Evolutionary conservation across 2,888 invertebrate species (phyloP), one percentile per base, ranked within the genome.

Genomic region (Coronaproctus castanopsis): DNA sequence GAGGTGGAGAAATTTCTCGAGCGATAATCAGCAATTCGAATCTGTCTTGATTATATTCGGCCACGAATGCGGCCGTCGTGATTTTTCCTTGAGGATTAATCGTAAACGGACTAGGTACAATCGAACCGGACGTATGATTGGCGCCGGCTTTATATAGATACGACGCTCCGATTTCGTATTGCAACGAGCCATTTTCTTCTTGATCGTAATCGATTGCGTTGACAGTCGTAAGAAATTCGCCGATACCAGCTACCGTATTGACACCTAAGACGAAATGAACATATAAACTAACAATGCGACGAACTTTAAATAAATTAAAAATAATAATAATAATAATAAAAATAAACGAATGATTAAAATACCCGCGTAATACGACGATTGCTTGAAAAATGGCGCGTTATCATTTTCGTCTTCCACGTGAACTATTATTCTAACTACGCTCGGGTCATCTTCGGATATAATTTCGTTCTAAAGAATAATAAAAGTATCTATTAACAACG

Each of bases 31-130:
- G 86, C 57, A 91, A 75, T 60, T 87, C 80, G 69, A 92, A 92
- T 54, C 88, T 75, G 68, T 90, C 87, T 67, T 90, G 88, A 68
- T 87, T 87, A 71, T 90, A 91, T 69, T 91, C 89, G 0, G 87
- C 83, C 80, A 91, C 83, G 67, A 85, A 84, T 24, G 83, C 80
- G 0, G 87, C 83, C 0, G 90, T 89, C 61, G 78, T 77, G 24
- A 88, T 72, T 71, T 78, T 73, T 65, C 87, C 87, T 65, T 79
- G 79, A 57, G 81, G 79, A 1, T 80, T 81, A 3, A 87, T 81
- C 63, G 83, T 83, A 68, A 91, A 91, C 0, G 91, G 91, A 51
- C 51, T 87, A 0, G 90, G 89, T 21, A 90, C 85, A 21, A 91
- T 85, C 0, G 88, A 88, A 0, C 90, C 90, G 2, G 85, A 85